These are phyloP conservation scores for Glandiceps talaboti DNA, from an alignment of 53 echinoderm and acorn worm species.

Conservation along the genomic window DNA sequence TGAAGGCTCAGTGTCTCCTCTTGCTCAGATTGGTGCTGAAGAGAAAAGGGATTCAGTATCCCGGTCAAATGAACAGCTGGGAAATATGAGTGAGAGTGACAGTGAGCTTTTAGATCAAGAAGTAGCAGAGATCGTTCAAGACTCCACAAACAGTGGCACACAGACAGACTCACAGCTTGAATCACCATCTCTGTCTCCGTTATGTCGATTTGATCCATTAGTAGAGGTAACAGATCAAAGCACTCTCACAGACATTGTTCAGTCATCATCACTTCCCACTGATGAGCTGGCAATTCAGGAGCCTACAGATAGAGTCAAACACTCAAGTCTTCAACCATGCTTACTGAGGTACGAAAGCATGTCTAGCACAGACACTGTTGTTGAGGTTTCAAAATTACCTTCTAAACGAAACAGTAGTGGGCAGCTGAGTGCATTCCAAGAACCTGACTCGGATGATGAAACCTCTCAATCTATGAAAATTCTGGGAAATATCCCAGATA, in stretches of 20 bases:
- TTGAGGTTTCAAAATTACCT: neutral
- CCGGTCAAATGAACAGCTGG: neutral
- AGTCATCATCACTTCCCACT: neutral
- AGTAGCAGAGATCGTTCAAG: neutral
- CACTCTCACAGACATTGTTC: neutral
- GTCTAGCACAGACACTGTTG: neutral
- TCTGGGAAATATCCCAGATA: neutral
- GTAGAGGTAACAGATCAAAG: neutral
- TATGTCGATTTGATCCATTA: neutral
- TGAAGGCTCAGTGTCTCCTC: neutral
- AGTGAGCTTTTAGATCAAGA: neutral
- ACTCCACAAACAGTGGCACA: neutral
- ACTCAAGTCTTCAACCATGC: too few species aligned
- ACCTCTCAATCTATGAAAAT: neutral
- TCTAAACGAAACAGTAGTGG: neutral
- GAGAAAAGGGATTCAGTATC: neutral
- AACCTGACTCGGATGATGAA: neutral
- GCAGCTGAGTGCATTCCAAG: neutral
- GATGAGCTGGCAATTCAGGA: neutral
- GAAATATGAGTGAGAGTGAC: neutral
- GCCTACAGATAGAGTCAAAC: too few species aligned
- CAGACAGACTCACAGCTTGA: neutral
- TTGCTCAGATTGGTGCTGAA: neutral
- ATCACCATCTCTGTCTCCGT: neutral
- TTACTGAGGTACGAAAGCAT: neutral